A percentile compares a stretch with the other conserved stretches of the same genome.
These are phyloP conservation scores for Melieria picta DNA, from an alignment of 2,888 invertebrate genomes.

Conservation along the genomic window DNA sequence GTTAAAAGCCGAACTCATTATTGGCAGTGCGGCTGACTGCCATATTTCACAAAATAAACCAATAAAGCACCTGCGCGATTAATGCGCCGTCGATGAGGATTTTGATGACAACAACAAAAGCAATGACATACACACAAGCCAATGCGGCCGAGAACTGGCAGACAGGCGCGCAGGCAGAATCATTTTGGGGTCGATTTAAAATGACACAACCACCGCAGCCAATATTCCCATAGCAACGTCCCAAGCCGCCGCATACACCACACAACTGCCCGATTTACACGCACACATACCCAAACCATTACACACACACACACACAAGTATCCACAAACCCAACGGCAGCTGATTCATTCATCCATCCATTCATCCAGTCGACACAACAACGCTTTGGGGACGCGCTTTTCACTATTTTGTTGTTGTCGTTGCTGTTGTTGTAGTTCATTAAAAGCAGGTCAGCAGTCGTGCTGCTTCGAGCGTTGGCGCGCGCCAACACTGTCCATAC, in stretches of 20 bases:
- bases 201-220: too few species aligned
- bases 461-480: neutral
- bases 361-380: slow-evolving; percentile 6
- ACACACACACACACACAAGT: slow-evolving; percentile 13
- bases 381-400: slow-evolving; percentile 2
- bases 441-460: neutral
- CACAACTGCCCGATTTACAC: neutral
- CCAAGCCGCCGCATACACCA: too few species aligned
- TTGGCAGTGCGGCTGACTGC: too few species aligned
- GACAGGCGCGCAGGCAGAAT: neutral
- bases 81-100: too few species aligned
- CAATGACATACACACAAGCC: neutral
- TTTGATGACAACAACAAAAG: neutral
- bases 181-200: too few species aligned
- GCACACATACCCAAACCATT: neutral
- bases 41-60: too few species aligned
- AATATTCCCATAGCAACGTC: too few species aligned
- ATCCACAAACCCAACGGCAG: neutral
- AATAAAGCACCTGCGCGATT: too few species aligned
- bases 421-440: neutral
- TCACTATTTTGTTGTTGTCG: neutral
- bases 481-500: neutral
- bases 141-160: too few species aligned
- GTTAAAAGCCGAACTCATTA: too few species aligned
- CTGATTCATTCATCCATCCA: slow-evolving; percentile 9